Base-by-base conservation (phyloP, 2,113 vertebrate species). In the Oncorhynchus keta region DNA sequence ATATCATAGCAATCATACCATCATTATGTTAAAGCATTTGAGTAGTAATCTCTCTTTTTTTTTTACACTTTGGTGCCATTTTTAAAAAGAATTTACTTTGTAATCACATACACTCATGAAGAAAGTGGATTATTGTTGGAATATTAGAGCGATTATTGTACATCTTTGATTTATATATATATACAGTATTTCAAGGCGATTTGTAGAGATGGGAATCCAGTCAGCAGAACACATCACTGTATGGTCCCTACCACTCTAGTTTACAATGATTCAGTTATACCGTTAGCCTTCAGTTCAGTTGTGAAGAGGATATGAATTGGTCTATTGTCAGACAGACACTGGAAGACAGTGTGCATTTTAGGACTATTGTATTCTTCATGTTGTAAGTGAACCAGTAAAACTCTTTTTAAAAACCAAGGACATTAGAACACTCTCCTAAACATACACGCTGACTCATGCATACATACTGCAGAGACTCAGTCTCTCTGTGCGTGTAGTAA, bases 401-500 rank as follows among this genome's bases (percentile, higher is more conserved):
- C 83, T 85, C 79, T 78, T 83, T 79, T 81, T 75, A 84, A 81
- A 74, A 85, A 87, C 86, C 79, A 76, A 82, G 79, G 74, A 35
- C 61, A 73, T 79, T 73, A 74, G 72, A 70, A 84, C 61, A 82
- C 83, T 70, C 79, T 76, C 22, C 78, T 74, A 26, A 11, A 76
- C 81, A 84, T 49, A 86, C 91, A 76, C 79, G 72, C 81, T 80
- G 82, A 67, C 80, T 89, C 89, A 92, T 92, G 92, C 89, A 90
- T 84, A 89, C 89, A 81, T 26, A 55, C 51, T 55, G 51, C 13
- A 86, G 75, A 83, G 68, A 83, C 79, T 82, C 81, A 79, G 83
- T 86, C 49, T 35, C 49, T 49, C 79, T 72, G 79, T 79, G 81
- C 0, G 20, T 82, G 51, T 75, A 70, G 66, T 68, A 72, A 84